These are phyloP conservation scores for Zaprionus tsacasi DNA, from an alignment of 1,140 invertebrate genomes.

Conservation along the genomic window DNA sequence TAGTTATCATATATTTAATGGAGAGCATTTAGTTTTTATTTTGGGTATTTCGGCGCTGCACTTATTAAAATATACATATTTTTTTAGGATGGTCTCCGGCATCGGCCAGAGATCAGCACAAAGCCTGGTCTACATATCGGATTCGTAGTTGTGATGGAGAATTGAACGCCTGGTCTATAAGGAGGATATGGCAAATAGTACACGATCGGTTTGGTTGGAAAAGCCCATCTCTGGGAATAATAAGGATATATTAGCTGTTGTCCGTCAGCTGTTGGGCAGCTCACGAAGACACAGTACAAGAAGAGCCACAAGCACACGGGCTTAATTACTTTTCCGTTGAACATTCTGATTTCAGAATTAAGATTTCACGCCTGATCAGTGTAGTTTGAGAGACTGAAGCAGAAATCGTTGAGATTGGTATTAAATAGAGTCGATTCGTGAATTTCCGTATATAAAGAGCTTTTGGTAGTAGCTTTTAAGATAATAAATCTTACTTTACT, in stretches of 20 bases:
- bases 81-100: too few relatives aligned
- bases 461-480: not conserved
- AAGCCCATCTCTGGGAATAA: too few relatives aligned
- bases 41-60: not conserved
- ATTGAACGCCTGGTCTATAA: conserved; percentile 11
- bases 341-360: conserved; percentile 7
- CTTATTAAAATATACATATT: not conserved
- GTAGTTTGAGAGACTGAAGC: conserved; percentile 29
- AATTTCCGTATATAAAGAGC: not conserved
- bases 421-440: not conserved
- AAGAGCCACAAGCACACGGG: conserved; percentile 14
- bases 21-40: not conserved
- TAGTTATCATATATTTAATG: not conserved
- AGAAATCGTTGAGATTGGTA: not conserved
- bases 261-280: not conserved
- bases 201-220: not conserved
- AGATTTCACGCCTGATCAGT: conserved; percentile 12
- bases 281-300: conserved; percentile 14
- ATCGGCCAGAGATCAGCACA: conserved; percentile 16
- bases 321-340: not conserved
- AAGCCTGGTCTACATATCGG: conserved; percentile 19
- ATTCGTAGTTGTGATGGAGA: conserved; percentile 2
- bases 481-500: too few relatives aligned
- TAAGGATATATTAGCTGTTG: too few relatives aligned
- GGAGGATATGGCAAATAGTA: too few relatives aligned